phyloP scores from a whole-genome alignment of 2,797 vertebrate genomes.

The Emydoidea blandingii region DNA sequence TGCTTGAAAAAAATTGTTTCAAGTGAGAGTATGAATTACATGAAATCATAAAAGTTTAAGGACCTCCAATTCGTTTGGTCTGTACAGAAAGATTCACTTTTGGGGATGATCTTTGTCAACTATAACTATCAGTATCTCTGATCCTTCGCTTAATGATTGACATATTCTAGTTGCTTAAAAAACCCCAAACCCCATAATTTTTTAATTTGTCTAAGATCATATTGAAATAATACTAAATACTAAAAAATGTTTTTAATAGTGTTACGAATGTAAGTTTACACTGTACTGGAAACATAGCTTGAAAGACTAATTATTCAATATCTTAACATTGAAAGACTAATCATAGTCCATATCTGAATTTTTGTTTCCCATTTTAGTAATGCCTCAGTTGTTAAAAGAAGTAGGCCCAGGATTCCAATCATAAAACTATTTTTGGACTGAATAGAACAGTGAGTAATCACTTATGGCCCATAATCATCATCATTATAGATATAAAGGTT shows the following conservation, averaged over 20 bases:
- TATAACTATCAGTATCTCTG: accelerated
- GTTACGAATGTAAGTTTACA: accelerated
- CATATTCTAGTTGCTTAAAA: accelerated
- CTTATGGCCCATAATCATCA: too few species aligned
- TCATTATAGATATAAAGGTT: too few species aligned
- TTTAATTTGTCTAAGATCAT: not conserved
- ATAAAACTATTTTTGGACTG: too few species aligned
- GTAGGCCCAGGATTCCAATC: too few species aligned
- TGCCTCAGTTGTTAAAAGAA: too few species aligned
- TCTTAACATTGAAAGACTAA: accelerated
- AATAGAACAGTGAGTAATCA: too few species aligned
- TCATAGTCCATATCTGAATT: accelerated
- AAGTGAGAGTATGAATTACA: not conserved
- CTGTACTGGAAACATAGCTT: accelerated
- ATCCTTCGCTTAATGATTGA: not conserved
- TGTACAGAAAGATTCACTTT: not conserved
- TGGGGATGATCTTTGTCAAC: not conserved
- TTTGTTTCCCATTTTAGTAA: accelerated
- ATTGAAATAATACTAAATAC: accelerated
- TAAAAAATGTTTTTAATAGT: accelerated
- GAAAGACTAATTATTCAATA: accelerated
- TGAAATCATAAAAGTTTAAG: not conserved
- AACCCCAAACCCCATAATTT: not conserved
- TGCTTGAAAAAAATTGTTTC: not conserved
- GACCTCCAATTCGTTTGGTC: not conserved